phyloP scores from a whole-genome alignment of 2,888 invertebrate genomes.

The Drosophila anomelani region DNA sequence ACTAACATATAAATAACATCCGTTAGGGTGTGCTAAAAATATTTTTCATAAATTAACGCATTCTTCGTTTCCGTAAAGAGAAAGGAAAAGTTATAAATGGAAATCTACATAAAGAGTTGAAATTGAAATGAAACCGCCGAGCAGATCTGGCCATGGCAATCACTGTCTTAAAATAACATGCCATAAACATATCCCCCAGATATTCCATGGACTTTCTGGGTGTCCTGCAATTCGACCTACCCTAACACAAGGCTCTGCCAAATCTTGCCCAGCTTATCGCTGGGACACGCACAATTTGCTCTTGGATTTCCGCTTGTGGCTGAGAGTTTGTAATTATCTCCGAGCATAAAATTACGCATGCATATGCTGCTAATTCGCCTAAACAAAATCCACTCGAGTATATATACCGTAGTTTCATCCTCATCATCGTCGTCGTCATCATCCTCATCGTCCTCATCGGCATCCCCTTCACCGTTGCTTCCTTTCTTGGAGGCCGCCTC shows the following conservation, averaged over 20 bases:
- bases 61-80: background rate
- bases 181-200: background rate
- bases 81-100: background rate
- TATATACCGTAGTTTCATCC: constrained; percentile 74
- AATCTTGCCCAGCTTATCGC: constrained; percentile 47
- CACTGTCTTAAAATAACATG: background rate
- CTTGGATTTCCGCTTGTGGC: constrained; percentile 38
- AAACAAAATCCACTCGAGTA: constrained; percentile 14
- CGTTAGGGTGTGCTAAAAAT: constrained; percentile 1
- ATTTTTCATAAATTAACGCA: background rate
- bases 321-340: constrained; percentile 52
- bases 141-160: background rate
- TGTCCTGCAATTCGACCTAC: constrained; percentile 8
- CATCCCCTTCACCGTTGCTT: constrained; percentile 49
- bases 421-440: constrained; percentile 41
- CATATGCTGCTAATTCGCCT: constrained; percentile 37
- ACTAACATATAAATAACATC: background rate
- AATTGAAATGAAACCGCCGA: background rate
- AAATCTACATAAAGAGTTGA: background rate
- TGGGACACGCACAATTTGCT: constrained; percentile 53
- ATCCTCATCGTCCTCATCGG: constrained; percentile 47
- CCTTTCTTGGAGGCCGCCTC: constrained; percentile 35
- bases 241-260: constrained; percentile 5
- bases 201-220: background rate
- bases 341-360: constrained; percentile 49